Conservation (phyloP, 2,797 vertebrate genomes). For the Macropus fuliginosus region DNA sequence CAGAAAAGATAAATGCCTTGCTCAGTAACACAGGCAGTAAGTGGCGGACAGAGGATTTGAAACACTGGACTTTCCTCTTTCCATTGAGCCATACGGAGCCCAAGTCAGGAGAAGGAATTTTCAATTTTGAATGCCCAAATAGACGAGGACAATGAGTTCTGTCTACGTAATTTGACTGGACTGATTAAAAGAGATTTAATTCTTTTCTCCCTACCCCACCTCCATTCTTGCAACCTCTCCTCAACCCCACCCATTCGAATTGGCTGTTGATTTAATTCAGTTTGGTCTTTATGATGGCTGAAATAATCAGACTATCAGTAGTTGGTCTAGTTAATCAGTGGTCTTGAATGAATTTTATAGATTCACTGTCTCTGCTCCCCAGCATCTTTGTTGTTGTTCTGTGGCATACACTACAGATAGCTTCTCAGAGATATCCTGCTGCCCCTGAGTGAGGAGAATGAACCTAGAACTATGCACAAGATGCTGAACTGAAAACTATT, state of each 20-base stretch:
- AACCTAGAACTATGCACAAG: background rate
- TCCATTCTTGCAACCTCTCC: background rate
- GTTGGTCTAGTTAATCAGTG: background rate
- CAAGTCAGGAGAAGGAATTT: background rate
- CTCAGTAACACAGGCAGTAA: background rate
- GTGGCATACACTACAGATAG: background rate
- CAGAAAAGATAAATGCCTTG: background rate
- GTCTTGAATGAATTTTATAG: background rate
- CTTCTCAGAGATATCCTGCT: background rate
- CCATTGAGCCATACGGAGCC: background rate
- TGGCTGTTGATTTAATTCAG: background rate
- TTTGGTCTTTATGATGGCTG: background rate
- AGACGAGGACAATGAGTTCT: background rate
- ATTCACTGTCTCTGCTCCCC: background rate
- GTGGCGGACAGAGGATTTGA: background rate
- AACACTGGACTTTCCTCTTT: background rate
- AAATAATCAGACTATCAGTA: background rate
- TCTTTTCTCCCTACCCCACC: background rate
- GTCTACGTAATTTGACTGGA: background rate
- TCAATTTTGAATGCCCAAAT: conserved; percentile 32
- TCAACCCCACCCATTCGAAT: background rate
- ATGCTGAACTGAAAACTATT: background rate
- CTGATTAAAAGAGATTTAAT: conserved; percentile 23
- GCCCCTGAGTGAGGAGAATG: background rate
- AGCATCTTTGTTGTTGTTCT: background rate